phyloP scores from a whole-genome alignment of 2,888 invertebrate genomes.

The Melanostoma scalare region DNA sequence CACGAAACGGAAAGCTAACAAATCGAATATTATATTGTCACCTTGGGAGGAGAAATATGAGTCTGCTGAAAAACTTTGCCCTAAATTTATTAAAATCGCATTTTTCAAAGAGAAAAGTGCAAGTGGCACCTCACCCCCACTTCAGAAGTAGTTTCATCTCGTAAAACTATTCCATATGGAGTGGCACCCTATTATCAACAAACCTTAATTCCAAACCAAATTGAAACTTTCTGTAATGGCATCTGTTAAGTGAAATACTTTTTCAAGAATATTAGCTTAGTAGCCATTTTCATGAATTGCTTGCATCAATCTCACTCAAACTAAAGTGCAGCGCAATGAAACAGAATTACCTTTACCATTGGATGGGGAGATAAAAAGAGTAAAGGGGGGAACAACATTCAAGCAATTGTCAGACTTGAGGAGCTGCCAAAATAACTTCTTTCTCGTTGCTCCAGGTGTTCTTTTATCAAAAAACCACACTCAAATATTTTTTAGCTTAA shows the following conservation, averaged over 20 bases:
- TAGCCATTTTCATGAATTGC: constrained; percentile 33
- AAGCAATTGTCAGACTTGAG: constrained; percentile 34
- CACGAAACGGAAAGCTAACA: too few relatives aligned
- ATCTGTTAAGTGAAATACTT: constrained; percentile 25
- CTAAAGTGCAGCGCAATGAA: constrained; percentile 49
- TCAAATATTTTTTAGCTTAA: constrained; percentile 34
- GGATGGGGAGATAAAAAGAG: constrained; percentile 13
- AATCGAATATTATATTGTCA: too few relatives aligned
- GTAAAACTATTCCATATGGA: too few relatives aligned
- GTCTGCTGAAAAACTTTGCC: too few relatives aligned
- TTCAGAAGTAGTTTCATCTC: too few relatives aligned
- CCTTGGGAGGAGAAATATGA: too few relatives aligned
- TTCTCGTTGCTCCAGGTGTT: constrained; percentile 56
- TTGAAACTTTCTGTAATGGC: constrained; percentile 33
- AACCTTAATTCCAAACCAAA: constrained; percentile 8
- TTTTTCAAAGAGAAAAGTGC: too few relatives aligned
- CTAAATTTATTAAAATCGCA: too few relatives aligned
- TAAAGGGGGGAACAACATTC: constrained; percentile 10
- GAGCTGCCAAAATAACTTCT: constrained; percentile 11
- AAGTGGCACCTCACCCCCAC: too few relatives aligned
- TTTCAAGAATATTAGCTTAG: constrained; percentile 31
- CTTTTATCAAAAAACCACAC: constrained; percentile 47
- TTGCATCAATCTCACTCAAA: constrained; percentile 57
- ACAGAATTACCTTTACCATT: constrained; percentile 43
- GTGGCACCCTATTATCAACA: not conserved